Base-by-base conservation (phyloP, 2,888 invertebrate genomes). In the Polymixis lichenea region DNA sequence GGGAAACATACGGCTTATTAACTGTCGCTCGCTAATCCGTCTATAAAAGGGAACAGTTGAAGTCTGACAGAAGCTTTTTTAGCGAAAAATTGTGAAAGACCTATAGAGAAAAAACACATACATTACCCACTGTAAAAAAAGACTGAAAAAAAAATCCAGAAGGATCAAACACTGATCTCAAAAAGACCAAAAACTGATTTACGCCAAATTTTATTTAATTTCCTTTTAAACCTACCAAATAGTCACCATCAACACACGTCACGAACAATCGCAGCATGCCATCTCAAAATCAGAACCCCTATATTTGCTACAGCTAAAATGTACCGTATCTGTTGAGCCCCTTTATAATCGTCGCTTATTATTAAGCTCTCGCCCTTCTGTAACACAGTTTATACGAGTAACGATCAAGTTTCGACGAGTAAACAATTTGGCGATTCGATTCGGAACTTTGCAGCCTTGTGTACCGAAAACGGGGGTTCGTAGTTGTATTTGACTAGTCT, bases 331-430 rank as follows among this genome's bases (percentile, higher is more conserved):
- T 87, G 87, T 87, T 88, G 88, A 90, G 89, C 90, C 93, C 91
- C 90, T 92, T 90, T 90, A 90, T 94, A 95, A 94, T 94, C 92
- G 93, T 90, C 92, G 90, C 91, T 94, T 94, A 94, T 94, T 94
- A 93, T 95, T 92, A 93, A 93, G 90, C 92, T 89, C 89, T 85
- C 91, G 82, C 93, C 93, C 94, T 88, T 87, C 89, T 87, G 88
- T 87, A 87, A 88, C 81, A 89, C 91, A 90, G 90, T 91, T 91
- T 90, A 90, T 88, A 84, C 87, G 87, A 90, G 87, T 90, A 90
- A 90, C 90, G 89, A 90, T 92, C 91, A 89, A 90, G 89, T 91
- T 91, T 89, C 90, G 82, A 88, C 85, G 86, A 91, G 91, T 90
- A 92, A 94, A 93, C 91, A 93, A 91, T 91, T 89, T 86, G 71